Evolutionary conservation across 2,113 vertebrate species (phyloP), one percentile per base, ranked within the genome.

Genomic region (Struthio camelus): DNA sequence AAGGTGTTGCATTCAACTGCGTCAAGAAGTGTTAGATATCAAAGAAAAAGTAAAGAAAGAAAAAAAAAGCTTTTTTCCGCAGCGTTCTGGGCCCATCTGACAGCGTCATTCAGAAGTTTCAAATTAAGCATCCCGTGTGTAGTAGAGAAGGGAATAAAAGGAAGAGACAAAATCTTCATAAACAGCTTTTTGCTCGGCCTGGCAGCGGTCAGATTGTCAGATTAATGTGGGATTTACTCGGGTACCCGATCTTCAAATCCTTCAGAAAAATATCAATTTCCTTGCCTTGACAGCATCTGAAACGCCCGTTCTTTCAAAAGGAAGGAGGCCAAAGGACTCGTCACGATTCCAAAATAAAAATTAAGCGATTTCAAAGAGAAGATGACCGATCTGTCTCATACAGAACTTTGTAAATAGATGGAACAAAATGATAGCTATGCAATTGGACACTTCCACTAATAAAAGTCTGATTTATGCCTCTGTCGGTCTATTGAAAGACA

Each of bases 131-230:
- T 42, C 58, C 42, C 76, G 70, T 23, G 40, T 8, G 4, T 4
- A 51, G 17, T 27, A 53, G 42, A 19, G 72, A 61, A 61, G 9
- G 10, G 34, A 51, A 22, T 34, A 5, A 2, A 11, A 40, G 11
- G 42, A 89, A 50, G 24, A 2, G 25, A 5, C 7, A 36, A 81
- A 28, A 48, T 28, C 12, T 61, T 51, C 28, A 11, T 32, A 76
- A 58, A 8, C 24, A 50, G 34, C 10, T 24, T 56, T 87, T 42
- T 65, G 14, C n/a, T 77, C 48, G 77, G 53, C 38, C 73, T 25
- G 1, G 2, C 3, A 44, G 30, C 15, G 50, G 11, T 10, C n/a
- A 50, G 15, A 0, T 3, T 76, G 54, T 28, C 75, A 76, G 32
- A 34, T 18, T 66, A 38, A 34, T 7, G 23, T 22, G 40, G 50